phyloP scores from a whole-genome alignment of 2,797 vertebrate genomes.

The Apogon talboti region DNA sequence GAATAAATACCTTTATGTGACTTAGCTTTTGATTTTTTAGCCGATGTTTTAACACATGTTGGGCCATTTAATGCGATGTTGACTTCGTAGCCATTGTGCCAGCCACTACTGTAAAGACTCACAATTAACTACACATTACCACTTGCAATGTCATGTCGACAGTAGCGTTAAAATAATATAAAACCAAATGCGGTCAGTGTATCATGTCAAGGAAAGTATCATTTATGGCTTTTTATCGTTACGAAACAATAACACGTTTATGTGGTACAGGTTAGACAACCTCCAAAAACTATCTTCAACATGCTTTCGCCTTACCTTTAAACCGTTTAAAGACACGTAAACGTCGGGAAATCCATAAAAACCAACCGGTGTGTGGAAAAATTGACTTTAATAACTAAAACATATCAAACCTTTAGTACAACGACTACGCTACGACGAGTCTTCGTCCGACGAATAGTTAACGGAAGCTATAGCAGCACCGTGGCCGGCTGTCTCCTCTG shows the following conservation, averaged over 20 bases:
- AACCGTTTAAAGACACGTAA: conserved; percentile 43
- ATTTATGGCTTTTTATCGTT: too few relatives aligned
- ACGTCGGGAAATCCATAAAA: conserved; percentile 66
- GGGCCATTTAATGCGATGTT: too few relatives aligned
- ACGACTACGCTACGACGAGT: background rate
- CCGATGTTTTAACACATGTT: background rate
- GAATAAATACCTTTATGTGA: too few relatives aligned
- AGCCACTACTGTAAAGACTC: background rate
- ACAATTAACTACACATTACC: background rate
- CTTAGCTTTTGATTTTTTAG: background rate
- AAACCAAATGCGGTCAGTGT: too few relatives aligned
- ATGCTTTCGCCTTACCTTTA: conserved; percentile 52
- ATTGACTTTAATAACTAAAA: conserved; percentile 5
- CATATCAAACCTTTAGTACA: conserved; percentile 22
- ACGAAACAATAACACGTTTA: too few relatives aligned
- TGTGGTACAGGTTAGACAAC: background rate
- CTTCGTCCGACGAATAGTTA: conserved; percentile 13
- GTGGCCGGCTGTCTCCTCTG: background rate
- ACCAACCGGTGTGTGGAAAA: background rate
- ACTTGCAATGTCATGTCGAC: conserved; percentile 32
- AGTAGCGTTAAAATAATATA: background rate
- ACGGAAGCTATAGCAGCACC: conserved; percentile 24
- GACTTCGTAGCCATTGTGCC: too few relatives aligned
- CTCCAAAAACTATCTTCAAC: background rate
- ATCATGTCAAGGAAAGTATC: too few relatives aligned